Evolutionary conservation across 2,797 vertebrate genomes (phyloP), one percentile per base, ranked within the genome.

Genomic region (Threskiornis aethiopicus): DNA sequence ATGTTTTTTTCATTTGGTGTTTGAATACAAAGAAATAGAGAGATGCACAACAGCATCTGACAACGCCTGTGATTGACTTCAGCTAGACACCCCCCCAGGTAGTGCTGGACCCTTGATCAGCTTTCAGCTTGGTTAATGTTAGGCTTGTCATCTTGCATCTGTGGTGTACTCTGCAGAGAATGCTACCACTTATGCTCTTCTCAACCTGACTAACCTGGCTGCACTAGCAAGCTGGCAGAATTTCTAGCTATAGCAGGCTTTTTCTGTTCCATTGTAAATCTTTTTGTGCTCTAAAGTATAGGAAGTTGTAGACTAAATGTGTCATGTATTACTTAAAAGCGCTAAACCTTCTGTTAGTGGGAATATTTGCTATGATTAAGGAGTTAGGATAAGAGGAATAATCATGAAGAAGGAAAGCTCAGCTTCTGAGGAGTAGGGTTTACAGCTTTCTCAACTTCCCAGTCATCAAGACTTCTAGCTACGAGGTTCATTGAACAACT

Each of bases 101-200:
- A 21, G 44, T 71, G 41, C 37, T 52, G 67, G 17, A 57, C n/a
- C 33, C n/a, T 22, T 47, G n/a, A 15, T 79, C n/a, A 10, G 5
- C 52, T 85, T 91, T 90, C 51, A 49, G 12, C 16, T 21, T 83
- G 26, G 11, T 39, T 73, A 26, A 19, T 51, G 42, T 42, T 57
- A 8, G 75, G 13, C 26, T 79, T 8, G 2, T 29, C 44, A 31
- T 64, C 33, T 55, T 51, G 14, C 13, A 3, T 35, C 49, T 64
- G 14, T 3, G 4, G 55, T 7, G 14, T 55, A 0, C 33, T 61
- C 14, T 58, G 51, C 62, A 69, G 42, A 58, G 42, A 49, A 35
- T 22, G 29, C 73, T 81, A 0, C 31, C 15, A 4, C 3, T 77
- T 55, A 24, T 0, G 1, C 7, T 55, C 16, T 67, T 31, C 11